Conservation (phyloP, 2,888 invertebrate genomes). For the Caenorhabditis angaria region DNA sequence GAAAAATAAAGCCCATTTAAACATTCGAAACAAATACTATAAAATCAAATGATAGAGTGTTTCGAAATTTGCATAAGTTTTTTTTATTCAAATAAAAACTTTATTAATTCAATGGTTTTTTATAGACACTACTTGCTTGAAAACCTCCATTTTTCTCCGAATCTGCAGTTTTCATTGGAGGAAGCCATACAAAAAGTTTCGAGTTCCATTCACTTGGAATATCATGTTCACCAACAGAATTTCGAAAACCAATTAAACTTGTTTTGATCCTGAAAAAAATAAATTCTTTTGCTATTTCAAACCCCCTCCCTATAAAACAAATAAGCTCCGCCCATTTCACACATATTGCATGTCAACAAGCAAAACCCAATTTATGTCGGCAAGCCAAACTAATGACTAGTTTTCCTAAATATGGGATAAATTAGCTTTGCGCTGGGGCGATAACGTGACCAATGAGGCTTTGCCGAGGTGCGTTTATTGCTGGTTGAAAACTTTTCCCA, state of each 20-base stretch:
- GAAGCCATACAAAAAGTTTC: background rate
- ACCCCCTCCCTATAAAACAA: background rate
- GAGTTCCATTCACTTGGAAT: conserved; percentile 11
- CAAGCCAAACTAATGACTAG: background rate
- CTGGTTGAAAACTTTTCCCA: conserved; percentile 71
- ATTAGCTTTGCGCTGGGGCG: conserved; percentile 67
- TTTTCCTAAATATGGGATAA: background rate
- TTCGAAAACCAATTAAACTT: background rate
- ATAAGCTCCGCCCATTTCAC: background rate
- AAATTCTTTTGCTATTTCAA: too few relatives aligned
- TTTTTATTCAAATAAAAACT: background rate
- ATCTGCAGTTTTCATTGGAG: conserved; percentile 3
- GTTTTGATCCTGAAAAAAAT: background rate
- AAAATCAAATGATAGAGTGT: background rate
- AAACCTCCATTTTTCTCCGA: background rate
- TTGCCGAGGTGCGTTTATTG: conserved; percentile 71
- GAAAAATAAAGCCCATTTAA: background rate
- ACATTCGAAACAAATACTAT: background rate
- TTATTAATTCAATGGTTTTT: background rate
- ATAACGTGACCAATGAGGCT: conserved; percentile 71
- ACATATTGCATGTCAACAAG: background rate
- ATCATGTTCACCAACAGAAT: background rate
- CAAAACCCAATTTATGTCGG: background rate
- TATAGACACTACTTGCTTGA: background rate
- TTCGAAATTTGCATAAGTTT: background rate